Base-by-base conservation (phyloP, 2,888 invertebrate species). In the Eupelmus urozonus region DNA sequence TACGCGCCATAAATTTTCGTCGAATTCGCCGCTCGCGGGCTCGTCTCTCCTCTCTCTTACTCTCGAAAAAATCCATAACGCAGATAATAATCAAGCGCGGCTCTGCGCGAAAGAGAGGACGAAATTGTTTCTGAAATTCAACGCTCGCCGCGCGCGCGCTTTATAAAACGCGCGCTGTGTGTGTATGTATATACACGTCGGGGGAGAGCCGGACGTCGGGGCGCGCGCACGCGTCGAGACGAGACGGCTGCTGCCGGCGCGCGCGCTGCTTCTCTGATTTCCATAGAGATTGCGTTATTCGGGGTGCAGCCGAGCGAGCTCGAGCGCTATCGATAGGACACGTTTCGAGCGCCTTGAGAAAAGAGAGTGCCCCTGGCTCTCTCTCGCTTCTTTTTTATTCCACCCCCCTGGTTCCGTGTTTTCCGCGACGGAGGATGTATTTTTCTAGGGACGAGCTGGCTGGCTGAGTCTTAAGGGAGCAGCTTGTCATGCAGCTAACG, bases 281-380 rank as follows among this genome's bases (percentile, higher is more conserved):
- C 74, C 74, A 75, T 75, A 75, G 74, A 75, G 74, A 75, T 75
- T 75, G 67, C 74, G 74, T 75, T 75, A 75, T 75, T 75, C 74
- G 74, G 66, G 67, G 51, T 60, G 66, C 49, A 63, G 73, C 4
- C 62, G 40, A 23, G 2, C 4, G 5, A 27, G n/a, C 13, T 51
- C 25, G 62, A 23, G 62, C 51, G 67, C 74, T 59, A 75, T 75
- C 74, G 74, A 75, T 75, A 75, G 74, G 67, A 67, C 74, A 75
- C 74, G 74, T 67, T 74, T 45, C 57, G 51, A 16, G 11, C 25
- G 20, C 51, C 25, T n/a, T 13, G 11, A 23, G 27, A 20, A 74
- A 51, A 66, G 45, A 74, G 49, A 66, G 66, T 53, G 57, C 65
- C 73, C 27, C 25, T 27, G 59, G 57, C 63, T 49, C 65, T 74